Evolutionary conservation across 2,113 vertebrate genomes (phyloP), one percentile per base, ranked within the genome.

Genomic region (Seriola quinqueradiata): DNA sequence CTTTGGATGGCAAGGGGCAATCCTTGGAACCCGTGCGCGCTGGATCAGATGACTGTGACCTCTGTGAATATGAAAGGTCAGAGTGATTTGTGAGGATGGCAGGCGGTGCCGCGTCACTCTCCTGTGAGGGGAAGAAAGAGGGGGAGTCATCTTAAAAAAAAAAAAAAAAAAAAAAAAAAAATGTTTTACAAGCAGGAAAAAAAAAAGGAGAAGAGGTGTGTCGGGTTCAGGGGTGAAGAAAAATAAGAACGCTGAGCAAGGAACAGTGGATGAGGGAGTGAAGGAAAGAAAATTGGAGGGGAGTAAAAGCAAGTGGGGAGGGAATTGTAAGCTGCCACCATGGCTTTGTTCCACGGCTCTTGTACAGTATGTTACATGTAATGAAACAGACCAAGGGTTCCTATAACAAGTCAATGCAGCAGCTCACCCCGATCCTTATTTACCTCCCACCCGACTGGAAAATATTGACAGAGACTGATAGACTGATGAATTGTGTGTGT

Each of bases 61-160:
- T 86, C 79, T 9, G 38, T 0, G 73, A 65, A 66, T 36, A 25
- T 13, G 9, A 89, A 86, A 92, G 91, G 91, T 93, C 89, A 67
- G 32, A 68, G 85, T 87, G 87, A 91, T 93, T 94, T 94, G 91
- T 89, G 89, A 78, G 77, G 81, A 77, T 76, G 90, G 79, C 90
- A 83, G 86, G 82, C 75, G 10, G 60, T 34, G 23, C 36, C 0
- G 57, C 67, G 2, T 63, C 64, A 23, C 46, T 73, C 59, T 77
- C 28, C 25, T 21, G 76, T 72, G 17, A 44, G 46, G 64, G 5
- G 36, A 6, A 11, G 59, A 21, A 14, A 4, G 46, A n/a, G 14
- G 58, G 42, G 58, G 58, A 60, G n/a, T 78, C 59, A 1, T 55
- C 63, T 36, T 4, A 52, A 70, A 70, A 75, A 75, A 68, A 13